Conservation (phyloP, 2,797 vertebrate species). For the Novumbra hubbsi region DNA sequence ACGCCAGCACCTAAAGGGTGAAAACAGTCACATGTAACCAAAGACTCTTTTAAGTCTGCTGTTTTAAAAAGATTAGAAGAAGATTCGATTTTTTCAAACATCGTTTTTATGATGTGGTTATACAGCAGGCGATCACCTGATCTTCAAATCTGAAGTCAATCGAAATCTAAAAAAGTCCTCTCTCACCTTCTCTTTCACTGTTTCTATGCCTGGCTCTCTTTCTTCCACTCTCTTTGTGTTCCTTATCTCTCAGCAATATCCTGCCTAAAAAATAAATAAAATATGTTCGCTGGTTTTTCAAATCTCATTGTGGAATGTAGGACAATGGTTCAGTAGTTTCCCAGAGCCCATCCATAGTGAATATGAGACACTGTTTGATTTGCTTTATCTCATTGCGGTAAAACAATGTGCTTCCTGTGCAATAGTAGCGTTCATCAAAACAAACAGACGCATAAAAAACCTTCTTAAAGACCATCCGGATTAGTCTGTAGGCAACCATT, state of each 20-base stretch:
- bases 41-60: neutral
- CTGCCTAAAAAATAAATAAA: neutral
- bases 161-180: neutral
- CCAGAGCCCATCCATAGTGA: neutral
- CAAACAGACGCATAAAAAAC: too few relatives aligned
- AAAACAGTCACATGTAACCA: constrained; percentile 2
- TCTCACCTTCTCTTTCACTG: neutral
- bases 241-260: neutral
- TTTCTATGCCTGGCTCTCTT: neutral
- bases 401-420: too few relatives aligned
- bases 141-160: neutral
- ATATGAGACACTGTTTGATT: neutral
- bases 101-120: neutral
- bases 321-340: neutral
- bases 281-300: neutral
- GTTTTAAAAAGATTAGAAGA: neutral
- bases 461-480: too few relatives aligned
- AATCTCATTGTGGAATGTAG: neutral
- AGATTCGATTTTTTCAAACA: neutral
- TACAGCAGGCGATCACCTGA: neutral
- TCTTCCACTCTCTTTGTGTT: neutral
- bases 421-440: too few relatives aligned
- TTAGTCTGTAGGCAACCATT: neutral
- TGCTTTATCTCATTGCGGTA: too few relatives aligned
- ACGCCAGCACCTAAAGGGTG: constrained; percentile 8